Percentiles rank a stretch among this genome's conserved stretches.
Conservation (phyloP, 2,797 vertebrate species). For the Sebastes cheni region DNA sequence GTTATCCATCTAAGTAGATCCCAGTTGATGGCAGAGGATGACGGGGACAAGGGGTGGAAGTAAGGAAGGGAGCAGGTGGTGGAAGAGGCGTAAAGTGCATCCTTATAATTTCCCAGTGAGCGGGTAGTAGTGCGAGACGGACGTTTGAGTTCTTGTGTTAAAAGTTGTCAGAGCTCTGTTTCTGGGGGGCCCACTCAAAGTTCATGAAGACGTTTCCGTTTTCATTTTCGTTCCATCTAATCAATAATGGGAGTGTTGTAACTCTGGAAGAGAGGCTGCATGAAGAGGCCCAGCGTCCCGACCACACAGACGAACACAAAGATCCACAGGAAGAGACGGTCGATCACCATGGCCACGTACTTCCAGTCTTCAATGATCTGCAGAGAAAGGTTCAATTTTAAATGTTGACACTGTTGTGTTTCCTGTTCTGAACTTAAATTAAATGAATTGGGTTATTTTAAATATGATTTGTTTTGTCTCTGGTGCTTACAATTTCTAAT, state of each 20-base stretch:
- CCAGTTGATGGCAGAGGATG: background rate
- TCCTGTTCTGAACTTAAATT: background rate
- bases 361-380: constrained; percentile 88
- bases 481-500: background rate
- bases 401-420: background rate
- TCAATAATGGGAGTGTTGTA: constrained; percentile 78
- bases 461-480: background rate
- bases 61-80: constrained; percentile 2
- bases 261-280: constrained; percentile 87
- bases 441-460: background rate
- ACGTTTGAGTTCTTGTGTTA: constrained; percentile 37
- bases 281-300: constrained; percentile 84
- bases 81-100: constrained; percentile 35
- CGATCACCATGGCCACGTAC: constrained; percentile 88
- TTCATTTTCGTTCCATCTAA: constrained; percentile 66
- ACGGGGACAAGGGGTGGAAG: background rate
- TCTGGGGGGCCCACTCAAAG: constrained; percentile 24
- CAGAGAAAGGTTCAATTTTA: constrained; percentile 20
- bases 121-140: constrained; percentile 22
- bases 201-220: constrained; percentile 16
- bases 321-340: constrained; percentile 87
- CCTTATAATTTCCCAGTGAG: constrained; percentile 44
- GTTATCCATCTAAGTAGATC: background rate
- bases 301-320: constrained; percentile 84
- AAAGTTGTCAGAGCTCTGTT: constrained; percentile 39